A percentile compares a stretch with the other conserved stretches of the same genome.
These are phyloP conservation scores for Andrena cerasifolii DNA, from an alignment of 1,140 invertebrate genomes.

Conservation along the genomic window DNA sequence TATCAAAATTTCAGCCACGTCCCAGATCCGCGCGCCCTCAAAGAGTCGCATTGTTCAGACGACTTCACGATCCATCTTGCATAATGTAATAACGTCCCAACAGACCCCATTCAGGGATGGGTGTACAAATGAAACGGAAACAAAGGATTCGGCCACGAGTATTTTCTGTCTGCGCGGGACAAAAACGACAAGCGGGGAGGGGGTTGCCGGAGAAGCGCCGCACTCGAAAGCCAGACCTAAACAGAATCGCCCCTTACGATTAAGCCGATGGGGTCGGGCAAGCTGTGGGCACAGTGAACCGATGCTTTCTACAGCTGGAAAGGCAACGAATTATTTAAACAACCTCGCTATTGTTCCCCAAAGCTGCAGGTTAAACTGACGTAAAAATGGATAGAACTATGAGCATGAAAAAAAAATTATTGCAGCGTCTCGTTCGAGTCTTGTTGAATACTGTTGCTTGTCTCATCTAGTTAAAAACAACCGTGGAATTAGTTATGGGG, in stretches of 20 bases:
- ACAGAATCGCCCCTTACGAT: conserved; percentile 15
- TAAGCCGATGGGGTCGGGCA: conserved; percentile 27
- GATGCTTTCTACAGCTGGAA: conserved; percentile 59
- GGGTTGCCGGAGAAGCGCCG: conserved; percentile 7
- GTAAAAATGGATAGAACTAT: neutral
- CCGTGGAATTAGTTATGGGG: no score
- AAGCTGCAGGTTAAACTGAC: conserved; percentile 41
- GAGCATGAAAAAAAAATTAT: no score
- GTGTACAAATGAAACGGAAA: conserved; percentile 35
- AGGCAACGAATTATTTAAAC: conserved; percentile 69
- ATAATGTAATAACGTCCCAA: conserved; percentile 48
- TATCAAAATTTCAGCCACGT: conserved; percentile 39
- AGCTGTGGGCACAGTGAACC: conserved; percentile 64
- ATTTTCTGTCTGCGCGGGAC: conserved; percentile 48
- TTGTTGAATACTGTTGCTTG: no score
- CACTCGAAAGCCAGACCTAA: conserved; percentile 45
- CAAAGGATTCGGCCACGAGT: conserved; percentile 42
- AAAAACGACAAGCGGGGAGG: neutral
- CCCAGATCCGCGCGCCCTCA: neutral
- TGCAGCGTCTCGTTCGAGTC: no score
- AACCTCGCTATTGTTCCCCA: conserved; percentile 59
- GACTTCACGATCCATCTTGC: conserved; percentile 35
- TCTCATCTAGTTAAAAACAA: no score
- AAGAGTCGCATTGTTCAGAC: neutral
- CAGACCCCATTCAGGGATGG: neutral